Percentiles rank a stretch among this genome's conserved stretches.
These are phyloP conservation scores for Margaritifera margaritifera DNA, from an alignment of 2,888 invertebrate genomes.

Conservation along the genomic window DNA sequence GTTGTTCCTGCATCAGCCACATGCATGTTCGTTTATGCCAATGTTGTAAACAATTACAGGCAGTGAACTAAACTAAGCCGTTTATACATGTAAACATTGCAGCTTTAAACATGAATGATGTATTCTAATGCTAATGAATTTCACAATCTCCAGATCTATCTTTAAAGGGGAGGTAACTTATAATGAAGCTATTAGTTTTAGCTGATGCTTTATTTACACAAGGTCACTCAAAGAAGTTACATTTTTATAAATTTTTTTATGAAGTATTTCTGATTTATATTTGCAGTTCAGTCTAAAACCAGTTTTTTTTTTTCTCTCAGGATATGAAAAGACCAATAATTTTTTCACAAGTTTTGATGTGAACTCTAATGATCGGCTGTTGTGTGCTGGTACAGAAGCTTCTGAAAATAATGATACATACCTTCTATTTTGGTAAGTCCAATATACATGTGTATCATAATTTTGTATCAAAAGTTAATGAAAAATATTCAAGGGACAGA, in stretches of 20 bases:
- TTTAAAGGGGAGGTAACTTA: no score
- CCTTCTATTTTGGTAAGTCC: conserved; percentile 56
- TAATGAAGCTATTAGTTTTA: no score
- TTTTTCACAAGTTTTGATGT: conserved; percentile 53
- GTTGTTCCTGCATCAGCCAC: no score
- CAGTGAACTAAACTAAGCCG: no score
- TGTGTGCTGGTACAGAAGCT: conserved; percentile 59
- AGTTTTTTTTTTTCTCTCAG: conserved; percentile 19
- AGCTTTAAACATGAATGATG: no score
- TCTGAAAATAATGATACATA: conserved; percentile 41
- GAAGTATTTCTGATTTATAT: not conserved
- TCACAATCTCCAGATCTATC: no score
- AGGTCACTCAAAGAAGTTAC: not conserved
- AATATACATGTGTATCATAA: not conserved
- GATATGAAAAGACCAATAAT: conserved; percentile 35
- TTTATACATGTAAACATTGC: no score
- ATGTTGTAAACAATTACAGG: no score
- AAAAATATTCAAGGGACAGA: no score
- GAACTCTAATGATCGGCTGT: conserved; percentile 52
- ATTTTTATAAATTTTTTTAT: not conserved
- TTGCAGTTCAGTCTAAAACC: no score
- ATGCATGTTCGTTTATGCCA: no score
- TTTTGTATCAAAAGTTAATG: not conserved
- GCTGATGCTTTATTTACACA: not conserved
- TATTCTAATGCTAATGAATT: no score